Conservation (phyloP, 2,888 invertebrate genomes). For the Brachynemurus nebulosus region DNA sequence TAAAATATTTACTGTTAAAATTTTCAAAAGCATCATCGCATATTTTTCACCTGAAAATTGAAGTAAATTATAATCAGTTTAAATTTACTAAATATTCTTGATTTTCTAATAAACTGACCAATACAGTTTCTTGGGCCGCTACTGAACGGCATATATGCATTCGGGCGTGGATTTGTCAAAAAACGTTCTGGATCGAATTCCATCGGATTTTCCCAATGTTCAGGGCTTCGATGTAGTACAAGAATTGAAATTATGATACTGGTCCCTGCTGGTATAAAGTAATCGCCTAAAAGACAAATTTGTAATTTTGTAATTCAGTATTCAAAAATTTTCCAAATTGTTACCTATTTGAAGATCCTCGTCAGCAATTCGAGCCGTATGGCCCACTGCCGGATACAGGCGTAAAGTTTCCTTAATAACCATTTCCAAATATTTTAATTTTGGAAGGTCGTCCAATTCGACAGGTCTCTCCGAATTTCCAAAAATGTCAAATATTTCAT, state of each 20-base stretch:
- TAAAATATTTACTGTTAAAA: not conserved
- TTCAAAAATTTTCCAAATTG: no score
- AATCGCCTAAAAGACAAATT: constrained; percentile 18
- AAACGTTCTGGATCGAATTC: constrained; percentile 4
- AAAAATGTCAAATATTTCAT: not conserved
- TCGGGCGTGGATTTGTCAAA: not conserved
- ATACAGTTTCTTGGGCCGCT: not conserved
- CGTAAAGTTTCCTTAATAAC: constrained; percentile 25
- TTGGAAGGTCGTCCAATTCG: constrained; percentile 19
- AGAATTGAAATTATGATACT: not conserved
- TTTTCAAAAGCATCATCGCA: constrained; percentile 2
- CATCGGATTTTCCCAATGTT: not conserved
- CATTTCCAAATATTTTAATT: constrained; percentile 24
- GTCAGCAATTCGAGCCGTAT: constrained; percentile 23
- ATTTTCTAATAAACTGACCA: not conserved
- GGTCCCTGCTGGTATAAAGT: not conserved
- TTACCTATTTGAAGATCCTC: no score
- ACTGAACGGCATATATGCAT: not conserved
- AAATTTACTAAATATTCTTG: not conserved
- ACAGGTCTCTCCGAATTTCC: constrained; percentile 9
- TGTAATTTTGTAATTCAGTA: constrained; percentile 18
- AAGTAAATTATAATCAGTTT: not conserved
- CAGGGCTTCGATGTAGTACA: not conserved
- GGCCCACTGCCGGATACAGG: constrained; percentile 25
- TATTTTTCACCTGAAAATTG: not conserved